phyloP scores from a whole-genome alignment of 2,797 vertebrate genomes.

The Acanthopagrus latus region DNA sequence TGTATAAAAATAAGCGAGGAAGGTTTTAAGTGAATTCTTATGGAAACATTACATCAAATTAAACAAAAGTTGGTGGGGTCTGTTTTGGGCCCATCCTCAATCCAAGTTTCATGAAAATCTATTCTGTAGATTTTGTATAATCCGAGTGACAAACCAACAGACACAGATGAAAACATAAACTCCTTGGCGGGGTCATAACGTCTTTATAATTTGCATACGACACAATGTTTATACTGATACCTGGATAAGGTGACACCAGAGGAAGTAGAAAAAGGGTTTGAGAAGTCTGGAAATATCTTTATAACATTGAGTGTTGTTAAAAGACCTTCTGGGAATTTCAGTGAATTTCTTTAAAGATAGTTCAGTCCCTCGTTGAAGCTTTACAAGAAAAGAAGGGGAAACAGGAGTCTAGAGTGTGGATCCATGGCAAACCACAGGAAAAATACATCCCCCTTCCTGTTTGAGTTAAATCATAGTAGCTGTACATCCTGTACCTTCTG shows the following conservation, averaged over 20 bases:
- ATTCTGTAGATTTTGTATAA: neutral
- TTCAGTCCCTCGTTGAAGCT: conserved; percentile 21
- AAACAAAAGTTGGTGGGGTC: too few relatives aligned
- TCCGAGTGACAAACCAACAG: too few relatives aligned
- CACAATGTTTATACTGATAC: neutral
- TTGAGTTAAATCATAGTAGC: conserved; percentile 16
- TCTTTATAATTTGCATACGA: neutral
- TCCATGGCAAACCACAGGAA: conserved; percentile 42
- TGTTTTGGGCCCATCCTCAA: too few relatives aligned
- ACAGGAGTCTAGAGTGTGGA: conserved; percentile 10
- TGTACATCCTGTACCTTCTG: conserved; percentile 29
- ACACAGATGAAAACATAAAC: too few relatives aligned
- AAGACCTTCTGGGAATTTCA: neutral
- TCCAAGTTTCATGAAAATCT: too few relatives aligned
- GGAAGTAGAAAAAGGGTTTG: neutral
- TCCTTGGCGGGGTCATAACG: neutral
- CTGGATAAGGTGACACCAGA: neutral
- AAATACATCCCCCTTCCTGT: conserved; percentile 33
- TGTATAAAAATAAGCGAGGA: neutral
- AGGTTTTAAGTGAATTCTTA: too few relatives aligned
- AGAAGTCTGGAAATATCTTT: conserved; percentile 5
- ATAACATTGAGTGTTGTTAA: neutral
- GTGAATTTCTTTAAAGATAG: conserved; percentile 16
- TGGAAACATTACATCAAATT: too few relatives aligned
- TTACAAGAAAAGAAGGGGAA: conserved; percentile 4